Percentiles rank a stretch among this genome's conserved stretches.
Evolutionary conservation across 2,888 invertebrate genomes (phyloP).

Genomic region (Cryptus armator): DNA sequence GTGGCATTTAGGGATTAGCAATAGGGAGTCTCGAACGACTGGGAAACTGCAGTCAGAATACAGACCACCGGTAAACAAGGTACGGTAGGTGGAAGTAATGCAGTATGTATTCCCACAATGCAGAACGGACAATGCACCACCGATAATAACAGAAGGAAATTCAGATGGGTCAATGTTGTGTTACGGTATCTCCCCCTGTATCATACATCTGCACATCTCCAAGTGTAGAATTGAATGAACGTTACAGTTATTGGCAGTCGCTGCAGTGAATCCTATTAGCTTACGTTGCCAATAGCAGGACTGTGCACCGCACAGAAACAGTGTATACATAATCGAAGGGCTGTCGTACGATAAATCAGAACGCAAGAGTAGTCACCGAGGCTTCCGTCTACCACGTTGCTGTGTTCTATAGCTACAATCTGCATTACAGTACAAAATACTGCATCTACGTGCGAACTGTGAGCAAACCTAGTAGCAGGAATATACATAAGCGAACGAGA

Average conservation of each 20-base stretch:
- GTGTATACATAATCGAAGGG: conserved; percentile 60
- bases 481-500: conserved; percentile 27
- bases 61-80: not conserved
- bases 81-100: conserved; percentile 25
- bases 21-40: conserved; percentile 23
- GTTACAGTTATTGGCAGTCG: not conserved
- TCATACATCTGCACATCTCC: conserved; percentile 5
- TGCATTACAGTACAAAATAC: conserved; percentile 6
- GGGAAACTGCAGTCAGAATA: not conserved
- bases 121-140: conserved; percentile 48
- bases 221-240: not conserved
- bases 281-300: not conserved
- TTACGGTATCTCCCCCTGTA: conserved; percentile 6
- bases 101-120: conserved; percentile 51
- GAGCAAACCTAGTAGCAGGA: conserved; percentile 1
- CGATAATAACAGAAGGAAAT: conserved; percentile 58
- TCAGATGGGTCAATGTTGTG: conserved; percentile 24
- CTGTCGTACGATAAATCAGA: conserved; percentile 63
- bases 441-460: conserved; percentile 17
- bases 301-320: not conserved
- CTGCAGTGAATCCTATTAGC: conserved; percentile 5
- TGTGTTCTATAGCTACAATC: conserved; percentile 4
- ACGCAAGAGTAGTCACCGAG: conserved; percentile 32
- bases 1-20: conserved; percentile 34
- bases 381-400: conserved; percentile 34